Evolutionary conservation across 2,113 vertebrate genomes (phyloP).

Genomic region (Pandion haliaetus): DNA sequence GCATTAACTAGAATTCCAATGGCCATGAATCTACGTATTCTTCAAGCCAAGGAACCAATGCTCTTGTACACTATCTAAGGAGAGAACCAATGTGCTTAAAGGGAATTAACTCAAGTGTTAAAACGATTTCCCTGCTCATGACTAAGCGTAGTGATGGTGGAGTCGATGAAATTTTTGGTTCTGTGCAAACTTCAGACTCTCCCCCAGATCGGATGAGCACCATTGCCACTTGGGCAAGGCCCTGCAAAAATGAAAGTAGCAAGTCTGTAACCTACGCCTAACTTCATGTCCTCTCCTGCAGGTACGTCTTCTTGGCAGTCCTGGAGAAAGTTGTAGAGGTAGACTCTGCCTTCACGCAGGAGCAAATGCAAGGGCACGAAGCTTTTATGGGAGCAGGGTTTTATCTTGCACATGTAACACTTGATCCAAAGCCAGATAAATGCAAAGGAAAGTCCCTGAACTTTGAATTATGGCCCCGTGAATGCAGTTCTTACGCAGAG

Average conservation of each 20-base stretch:
- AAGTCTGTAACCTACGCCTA: rapidly evolving
- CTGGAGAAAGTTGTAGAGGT: not conserved
- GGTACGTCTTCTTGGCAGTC: rapidly evolving
- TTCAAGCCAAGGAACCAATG: not conserved
- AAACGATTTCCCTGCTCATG: not conserved
- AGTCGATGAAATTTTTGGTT: not conserved
- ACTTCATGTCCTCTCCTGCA: not conserved
- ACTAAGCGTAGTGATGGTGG: rapidly evolving
- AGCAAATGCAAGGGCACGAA: not conserved
- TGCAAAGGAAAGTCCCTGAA: not conserved
- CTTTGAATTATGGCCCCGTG: not conserved
- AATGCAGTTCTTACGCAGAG: not conserved
- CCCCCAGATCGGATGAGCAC: rapidly evolving
- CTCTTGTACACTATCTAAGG: not conserved
- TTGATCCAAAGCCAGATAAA: not conserved
- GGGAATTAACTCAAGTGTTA: not conserved
- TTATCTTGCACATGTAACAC: not conserved
- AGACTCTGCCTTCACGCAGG: not conserved
- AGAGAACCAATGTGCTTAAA: not conserved
- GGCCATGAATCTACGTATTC: not conserved
- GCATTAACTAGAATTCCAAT: not conserved
- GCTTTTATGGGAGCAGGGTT: not conserved
- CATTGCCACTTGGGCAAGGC: not conserved
- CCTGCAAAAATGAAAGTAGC: not conserved
- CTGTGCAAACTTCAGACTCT: not conserved